These are phyloP conservation scores for Drosophila elegans DNA, from an alignment of 1,140 invertebrate species.

Conservation along the genomic window DNA sequence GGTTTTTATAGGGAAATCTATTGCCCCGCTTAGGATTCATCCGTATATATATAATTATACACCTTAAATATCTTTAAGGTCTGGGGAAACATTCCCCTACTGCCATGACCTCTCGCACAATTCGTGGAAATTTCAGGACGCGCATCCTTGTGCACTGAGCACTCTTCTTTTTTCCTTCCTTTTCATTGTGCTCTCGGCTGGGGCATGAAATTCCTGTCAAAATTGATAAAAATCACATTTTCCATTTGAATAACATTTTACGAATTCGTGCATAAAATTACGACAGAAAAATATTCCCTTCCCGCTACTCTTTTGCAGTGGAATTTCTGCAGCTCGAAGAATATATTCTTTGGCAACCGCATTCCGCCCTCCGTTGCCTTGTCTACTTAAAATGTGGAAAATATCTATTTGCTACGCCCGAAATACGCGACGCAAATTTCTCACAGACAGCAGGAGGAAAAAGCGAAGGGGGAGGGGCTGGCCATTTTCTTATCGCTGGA, in stretches of 20 bases:
- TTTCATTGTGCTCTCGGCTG: constrained; percentile 52
- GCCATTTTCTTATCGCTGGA: constrained; percentile 73
- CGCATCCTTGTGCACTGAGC: constrained; percentile 34
- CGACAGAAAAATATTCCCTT: constrained; percentile 36
- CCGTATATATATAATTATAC: background rate
- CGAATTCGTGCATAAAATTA: constrained; percentile 85
- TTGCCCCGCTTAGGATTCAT: background rate
- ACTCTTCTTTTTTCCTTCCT: constrained; percentile 32
- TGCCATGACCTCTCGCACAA: constrained; percentile 32
- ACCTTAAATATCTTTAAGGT: constrained; percentile 19
- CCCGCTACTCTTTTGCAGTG: constrained; percentile 46
- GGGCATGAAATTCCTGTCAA: constrained; percentile 81
- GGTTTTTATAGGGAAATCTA: constrained; percentile 75
- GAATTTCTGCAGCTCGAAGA: constrained; percentile 69
- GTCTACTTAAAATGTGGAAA: constrained; percentile 83
- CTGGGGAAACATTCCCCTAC: background rate
- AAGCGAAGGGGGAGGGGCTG: background rate
- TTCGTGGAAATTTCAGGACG: constrained; percentile 24
- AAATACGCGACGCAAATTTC: constrained; percentile 58
- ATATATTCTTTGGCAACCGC: constrained; percentile 73
- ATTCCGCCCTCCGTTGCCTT: constrained; percentile 53
- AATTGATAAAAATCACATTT: constrained; percentile 85
- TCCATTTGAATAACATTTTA: constrained; percentile 85
- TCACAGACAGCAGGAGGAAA: constrained; percentile 6
- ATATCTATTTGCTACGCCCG: constrained; percentile 79